Percentiles rank a stretch among this genome's conserved stretches.
phyloP scores from a whole-genome alignment of 2,113 vertebrate genomes.

The Mystacornis crossleyi region DNA sequence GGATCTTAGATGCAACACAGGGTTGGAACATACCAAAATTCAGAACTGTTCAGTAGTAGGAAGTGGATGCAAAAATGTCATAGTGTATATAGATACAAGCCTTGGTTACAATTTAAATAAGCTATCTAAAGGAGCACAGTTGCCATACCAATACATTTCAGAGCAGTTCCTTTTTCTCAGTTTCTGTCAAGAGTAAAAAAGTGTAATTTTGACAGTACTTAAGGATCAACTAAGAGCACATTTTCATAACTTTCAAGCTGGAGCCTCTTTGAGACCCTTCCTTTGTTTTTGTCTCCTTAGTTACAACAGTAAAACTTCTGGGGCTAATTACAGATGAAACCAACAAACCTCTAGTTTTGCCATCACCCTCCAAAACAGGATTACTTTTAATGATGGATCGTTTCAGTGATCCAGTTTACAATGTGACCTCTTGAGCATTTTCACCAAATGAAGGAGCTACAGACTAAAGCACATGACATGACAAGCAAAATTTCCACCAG shows the following conservation, averaged over 20 bases:
- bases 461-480: not conserved
- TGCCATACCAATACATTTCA: not conserved
- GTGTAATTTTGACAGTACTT: not conserved
- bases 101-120: not conserved
- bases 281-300: not conserved
- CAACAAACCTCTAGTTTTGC: not conserved
- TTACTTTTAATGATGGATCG: not conserved
- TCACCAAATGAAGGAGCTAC: not conserved
- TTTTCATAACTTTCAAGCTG: not conserved
- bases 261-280: not conserved
- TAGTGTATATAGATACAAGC: not conserved
- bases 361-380: not conserved
- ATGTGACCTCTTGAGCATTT: not conserved
- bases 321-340: not conserved
- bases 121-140: not conserved
- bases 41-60: not conserved
- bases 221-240: not conserved
- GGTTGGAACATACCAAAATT: not conserved
- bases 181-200: not conserved
- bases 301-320: not conserved
- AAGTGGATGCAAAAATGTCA: not conserved
- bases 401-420: not conserved
- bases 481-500: not conserved
- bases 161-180: not conserved
- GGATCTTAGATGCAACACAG: not conserved